Evolutionary conservation across 37 sponge, comb jelly and placozoan genomes (phyloP), one percentile per base, ranked within the genome.

Genomic region (Crambe crambe): DNA sequence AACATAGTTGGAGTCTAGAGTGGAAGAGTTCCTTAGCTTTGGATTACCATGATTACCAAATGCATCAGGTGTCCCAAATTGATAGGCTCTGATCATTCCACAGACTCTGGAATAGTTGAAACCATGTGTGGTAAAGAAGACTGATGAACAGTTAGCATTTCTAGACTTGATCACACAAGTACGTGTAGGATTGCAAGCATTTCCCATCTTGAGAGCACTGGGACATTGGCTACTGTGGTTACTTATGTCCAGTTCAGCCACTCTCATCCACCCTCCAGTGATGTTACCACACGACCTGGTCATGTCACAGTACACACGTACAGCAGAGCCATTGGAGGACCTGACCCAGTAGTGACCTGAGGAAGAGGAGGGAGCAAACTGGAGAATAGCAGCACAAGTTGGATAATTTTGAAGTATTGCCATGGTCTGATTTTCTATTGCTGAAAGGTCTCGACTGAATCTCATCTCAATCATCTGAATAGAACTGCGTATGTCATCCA

Each of bases 81-180:
- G 63, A 41, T 81, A 81, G 26, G 60, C 82, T 58, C 22, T 71
- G 20, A 81, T 59, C 32, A 58, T 35, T 36, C 82, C 82, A 72
- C 73, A 72, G 12, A 81, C 73, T 26, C 70, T 21, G 39, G 60
- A 30, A 42, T 81, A 81, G 25, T 65, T 30, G 3, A 70, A 2
- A 25, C 43, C 71, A 70, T 70, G 1, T 40, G 25, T 18, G 2
- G 1, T 40, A 35, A 43, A 70, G 10, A 15, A 40, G 20, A 17
- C 71, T 38, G 71, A 70, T 21, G 71, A 25, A 40, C 71, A 70
- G 23, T 47, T 47, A 47, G 10, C 51, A 47, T n/a, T n/a, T n/a
- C 51, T 65, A 30, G 10, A 5, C 3, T 65, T 6, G 34, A 31
- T 65, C 3, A 30, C 9, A 31, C 66, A 6, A 31, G 66, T 26